Evolutionary conservation across 2,797 vertebrate genomes (phyloP).

Genomic region (Somateria mollissima): DNA sequence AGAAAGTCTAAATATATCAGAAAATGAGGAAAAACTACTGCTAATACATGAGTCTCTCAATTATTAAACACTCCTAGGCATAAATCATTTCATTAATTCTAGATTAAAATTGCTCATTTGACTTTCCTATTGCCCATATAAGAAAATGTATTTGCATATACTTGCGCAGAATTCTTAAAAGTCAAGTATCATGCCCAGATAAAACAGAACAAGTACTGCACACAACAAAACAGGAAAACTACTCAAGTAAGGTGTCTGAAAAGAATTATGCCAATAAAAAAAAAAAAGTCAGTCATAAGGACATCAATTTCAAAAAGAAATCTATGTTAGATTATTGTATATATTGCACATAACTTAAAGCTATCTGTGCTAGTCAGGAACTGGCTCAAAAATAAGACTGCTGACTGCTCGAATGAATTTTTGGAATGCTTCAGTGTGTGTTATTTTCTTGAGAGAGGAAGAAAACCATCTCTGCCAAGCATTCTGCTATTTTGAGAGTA

Average conservation of each 20-base stretch:
- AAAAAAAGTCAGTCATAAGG: background rate
- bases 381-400: background rate
- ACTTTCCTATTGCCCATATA: background rate
- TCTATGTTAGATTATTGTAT: background rate
- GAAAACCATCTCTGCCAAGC: background rate
- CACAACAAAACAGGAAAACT: background rate
- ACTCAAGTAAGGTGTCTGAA: background rate
- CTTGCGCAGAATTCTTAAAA: background rate
- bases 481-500: background rate
- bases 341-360: background rate
- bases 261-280: background rate
- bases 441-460: background rate
- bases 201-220: background rate
- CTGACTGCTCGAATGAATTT: background rate
- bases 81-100: slow-evolving; percentile 26
- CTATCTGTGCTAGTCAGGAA: background rate
- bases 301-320: background rate
- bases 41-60: background rate
- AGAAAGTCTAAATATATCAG: background rate
- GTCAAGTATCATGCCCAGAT: background rate
- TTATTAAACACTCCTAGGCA: slow-evolving; percentile 6
- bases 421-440: background rate
- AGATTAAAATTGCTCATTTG: background rate
- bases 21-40: background rate
- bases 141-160: background rate